Base-by-base conservation (phyloP, 1,140 invertebrate genomes). In the Drosophila jambulina region DNA sequence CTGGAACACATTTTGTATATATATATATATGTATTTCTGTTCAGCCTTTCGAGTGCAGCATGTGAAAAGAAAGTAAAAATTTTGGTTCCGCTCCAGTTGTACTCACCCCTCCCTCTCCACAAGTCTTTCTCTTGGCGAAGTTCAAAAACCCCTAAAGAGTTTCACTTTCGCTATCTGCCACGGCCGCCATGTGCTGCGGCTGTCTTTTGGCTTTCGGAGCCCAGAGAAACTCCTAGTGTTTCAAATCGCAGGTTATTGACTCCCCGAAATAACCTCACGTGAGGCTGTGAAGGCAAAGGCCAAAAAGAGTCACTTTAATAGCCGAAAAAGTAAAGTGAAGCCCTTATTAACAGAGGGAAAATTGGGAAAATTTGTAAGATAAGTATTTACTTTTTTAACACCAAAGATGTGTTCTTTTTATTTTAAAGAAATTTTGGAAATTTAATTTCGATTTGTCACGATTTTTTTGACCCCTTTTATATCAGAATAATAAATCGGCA, bases 31-130 rank as follows among this genome's bases (percentile, higher is more conserved):
- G 32, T 38, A 32, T 67, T 17, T 15, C 2, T n/a, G 21, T 46
- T 29, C 48, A 61, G 32, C 27, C 23, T 49, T 64, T 42, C 36
- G 25, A 76, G 61, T 77, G 70, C 70, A 79, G 80, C 80, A 83
- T 65, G 70, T 87, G 80, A 90, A 90, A 90, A 91, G 85, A 90
- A 90, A 90, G 85, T 90, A 91, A 82, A 87, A 85, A 43, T 56
- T 76, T 90, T 82, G 78, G 82, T 85, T 90, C 75, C 86, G 85
- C 85, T 90, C 85, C 78, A 90, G 81, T 90, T 90, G 75, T 58
- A 80, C 59, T 56, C 57, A 56, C 21, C 48, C 40, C 61, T 15
- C 36, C 42, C 49, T 46, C 46, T 15, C 21, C n/a, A n/a, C n/a
- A n/a, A 0, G 53, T 56, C 21, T 56, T 56, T 38, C 43, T 29